Evolutionary conservation across 2,797 vertebrate genomes (phyloP).

Genomic region (Helostoma temminkii): DNA sequence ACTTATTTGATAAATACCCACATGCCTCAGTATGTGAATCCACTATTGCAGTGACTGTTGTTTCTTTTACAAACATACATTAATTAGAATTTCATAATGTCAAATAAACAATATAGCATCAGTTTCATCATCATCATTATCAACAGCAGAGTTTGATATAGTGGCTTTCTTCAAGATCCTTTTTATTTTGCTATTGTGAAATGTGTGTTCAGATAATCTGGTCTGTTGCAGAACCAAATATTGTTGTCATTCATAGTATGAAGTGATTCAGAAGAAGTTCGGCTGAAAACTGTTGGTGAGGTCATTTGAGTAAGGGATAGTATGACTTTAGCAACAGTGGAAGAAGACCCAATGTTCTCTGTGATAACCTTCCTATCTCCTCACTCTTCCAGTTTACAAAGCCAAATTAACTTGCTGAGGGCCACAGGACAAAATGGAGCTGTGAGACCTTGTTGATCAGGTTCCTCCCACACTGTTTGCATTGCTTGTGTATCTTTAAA

Average conservation of each 20-base stretch:
- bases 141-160: neutral
- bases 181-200: neutral
- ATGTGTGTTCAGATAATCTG: neutral
- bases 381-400: neutral
- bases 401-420: neutral
- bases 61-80: no score
- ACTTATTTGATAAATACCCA: no score
- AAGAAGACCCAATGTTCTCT: neutral
- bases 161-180: neutral
- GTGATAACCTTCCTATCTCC: neutral
- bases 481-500: neutral
- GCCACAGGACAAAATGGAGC: neutral
- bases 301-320: no score
- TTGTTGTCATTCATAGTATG: neutral
- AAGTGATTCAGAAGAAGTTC: no score
- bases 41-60: no score
- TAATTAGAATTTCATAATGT: neutral
- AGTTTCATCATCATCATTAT: neutral
- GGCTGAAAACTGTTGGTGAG: no score
- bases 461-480: neutral
- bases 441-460: neutral
- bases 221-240: neutral
- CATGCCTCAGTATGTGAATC: no score
- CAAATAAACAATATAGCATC: no score
- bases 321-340: no score